These are phyloP conservation scores for Quiscalus mexicanus DNA, from an alignment of 2,113 vertebrate genomes.

Conservation along the genomic window DNA sequence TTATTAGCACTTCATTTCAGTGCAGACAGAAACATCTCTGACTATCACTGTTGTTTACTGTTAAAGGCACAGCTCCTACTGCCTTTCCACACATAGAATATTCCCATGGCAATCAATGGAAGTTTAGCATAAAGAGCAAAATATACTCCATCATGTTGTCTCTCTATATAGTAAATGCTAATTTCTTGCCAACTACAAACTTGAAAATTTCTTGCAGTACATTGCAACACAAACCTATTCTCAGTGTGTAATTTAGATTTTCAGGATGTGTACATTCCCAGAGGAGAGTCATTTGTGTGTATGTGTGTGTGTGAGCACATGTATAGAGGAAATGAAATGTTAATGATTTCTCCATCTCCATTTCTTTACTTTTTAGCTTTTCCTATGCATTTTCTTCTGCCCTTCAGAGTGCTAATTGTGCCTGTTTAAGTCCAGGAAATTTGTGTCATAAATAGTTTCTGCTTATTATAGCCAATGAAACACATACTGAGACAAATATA, in stretches of 20 bases:
- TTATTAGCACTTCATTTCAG: conserved; percentile 62
- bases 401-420: conserved; percentile 53
- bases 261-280: conserved; percentile 35
- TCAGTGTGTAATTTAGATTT: conserved; percentile 37
- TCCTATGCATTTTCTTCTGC: conserved; percentile 38
- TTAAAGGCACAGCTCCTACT: conserved; percentile 35
- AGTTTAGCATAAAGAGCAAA: conserved; percentile 59
- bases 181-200: conserved; percentile 62
- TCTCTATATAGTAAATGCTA: conserved; percentile 60
- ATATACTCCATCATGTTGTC: conserved; percentile 52
- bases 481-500: conserved; percentile 55
- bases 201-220: conserved; percentile 51
- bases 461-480: conserved; percentile 65
- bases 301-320: not conserved
- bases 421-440: conserved; percentile 54
- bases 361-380: conserved; percentile 58
- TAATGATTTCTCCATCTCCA: conserved; percentile 56
- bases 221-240: conserved; percentile 58
- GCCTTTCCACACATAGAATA: conserved; percentile 40
- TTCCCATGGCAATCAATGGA: conserved; percentile 66
- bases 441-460: conserved; percentile 62
- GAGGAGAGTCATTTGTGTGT: conserved; percentile 39
- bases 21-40: conserved; percentile 66
- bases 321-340: conserved; percentile 61
- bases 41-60: conserved; percentile 69